Base-by-base conservation (phyloP, 1,140 invertebrate genomes). In the Cecropterus lyciades region DNA sequence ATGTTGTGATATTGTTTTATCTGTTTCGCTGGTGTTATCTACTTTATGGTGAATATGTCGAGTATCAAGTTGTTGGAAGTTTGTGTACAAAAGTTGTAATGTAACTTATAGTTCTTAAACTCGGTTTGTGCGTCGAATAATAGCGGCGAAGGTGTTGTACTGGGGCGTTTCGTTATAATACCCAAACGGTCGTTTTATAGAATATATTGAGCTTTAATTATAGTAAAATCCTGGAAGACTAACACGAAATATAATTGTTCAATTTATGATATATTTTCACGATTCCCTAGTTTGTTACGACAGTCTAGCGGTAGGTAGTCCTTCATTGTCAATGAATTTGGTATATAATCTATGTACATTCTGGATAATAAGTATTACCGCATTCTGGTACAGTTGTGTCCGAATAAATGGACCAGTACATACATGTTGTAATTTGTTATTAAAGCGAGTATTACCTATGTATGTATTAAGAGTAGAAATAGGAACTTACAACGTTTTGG, bases 171-270 rank as follows among this genome's bases (percentile, higher is more conserved):
- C 77, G 79, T 72, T 68, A 68, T 72, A 75, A 72, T 75, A 72
- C 67, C 73, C 74, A 73, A 68, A 64, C 63, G 56, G 62, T 66
- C 70, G 78, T 75, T 70, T 69, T 80, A 80, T 81, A 74, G 75
- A 85, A 82, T 83, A 84, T 82, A 84, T 84, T 86, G 83, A 91
- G 88, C 87, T 90, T 90, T 90, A 90, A 91, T 87, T 89, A 91
- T 84, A 75, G 75, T 89, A 84, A 87, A 87, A 76, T 83, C 69
- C 79, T 62, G 71, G 79, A 80, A 82, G 82, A 87, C 75, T 81
- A 80, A 70, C 62, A 45, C 55, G n/a, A 73, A 48, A 65, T 68
- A 66, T 59, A 72, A 51, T 69, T 57, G 60, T 74, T 81, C 73
- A 69, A 67, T 68, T 70, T 75, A 65, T 75, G 65, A 75, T 77